Conservation (phyloP, 2,888 invertebrate species). For the Lottia gigantea region DNA sequence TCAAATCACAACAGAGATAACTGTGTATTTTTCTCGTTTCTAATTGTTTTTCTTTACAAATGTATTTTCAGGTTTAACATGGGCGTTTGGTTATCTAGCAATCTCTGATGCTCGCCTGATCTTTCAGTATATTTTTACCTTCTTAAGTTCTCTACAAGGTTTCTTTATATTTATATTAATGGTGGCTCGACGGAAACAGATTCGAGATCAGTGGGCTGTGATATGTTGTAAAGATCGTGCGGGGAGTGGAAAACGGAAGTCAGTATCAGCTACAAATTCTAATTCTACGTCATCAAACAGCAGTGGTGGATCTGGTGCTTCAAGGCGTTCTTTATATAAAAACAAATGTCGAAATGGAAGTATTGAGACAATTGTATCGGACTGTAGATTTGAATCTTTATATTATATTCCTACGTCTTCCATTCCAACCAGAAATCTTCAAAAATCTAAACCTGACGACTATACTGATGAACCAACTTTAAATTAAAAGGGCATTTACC, state of each 20-base stretch:
- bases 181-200: conserved; percentile 51
- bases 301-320: conserved; percentile 6
- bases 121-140: conserved; percentile 65
- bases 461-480: too few relatives aligned
- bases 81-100: conserved; percentile 65
- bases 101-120: conserved; percentile 54
- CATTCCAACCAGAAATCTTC: conserved; percentile 1
- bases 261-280: conserved; percentile 46
- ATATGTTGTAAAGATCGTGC: conserved; percentile 43
- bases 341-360: not conserved
- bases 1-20: too few relatives aligned
- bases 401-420: conserved; percentile 6
- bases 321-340: not conserved
- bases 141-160: conserved; percentile 54
- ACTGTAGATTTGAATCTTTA: not conserved
- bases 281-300: conserved; percentile 25
- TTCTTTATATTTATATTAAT: conserved; percentile 58
- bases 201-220: conserved; percentile 55
- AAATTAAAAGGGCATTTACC: too few relatives aligned
- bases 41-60: too few relatives aligned
- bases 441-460: too few relatives aligned
- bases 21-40: too few relatives aligned
- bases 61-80: conserved; percentile 56
- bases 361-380: not conserved
- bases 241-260: conserved; percentile 34